Evolutionary conservation across 2,888 invertebrate species (phyloP), one percentile per base, ranked within the genome.

Genomic region (Pheosia tremula): DNA sequence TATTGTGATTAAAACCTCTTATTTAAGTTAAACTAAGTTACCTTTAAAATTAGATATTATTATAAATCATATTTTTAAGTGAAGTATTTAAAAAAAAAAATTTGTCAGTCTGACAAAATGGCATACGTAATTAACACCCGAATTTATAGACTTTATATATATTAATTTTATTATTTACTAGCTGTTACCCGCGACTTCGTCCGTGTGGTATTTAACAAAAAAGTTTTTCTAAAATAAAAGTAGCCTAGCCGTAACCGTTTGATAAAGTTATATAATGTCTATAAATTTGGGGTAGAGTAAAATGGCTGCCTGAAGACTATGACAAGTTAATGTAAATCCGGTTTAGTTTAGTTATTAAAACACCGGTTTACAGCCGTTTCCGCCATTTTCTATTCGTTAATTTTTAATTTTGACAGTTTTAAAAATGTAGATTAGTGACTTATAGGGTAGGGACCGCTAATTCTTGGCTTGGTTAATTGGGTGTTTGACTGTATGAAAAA

Each of bases 21-120:
- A 47, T 47, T 50, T 65, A 68, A 55, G 65, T 72, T 72, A 68
- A 61, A 52, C 61, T 71, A 71, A 67, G 75, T 77, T 77, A 75
- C 77, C 77, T 69, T 64, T 69, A 71, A 36, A 45, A 41, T 61
- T 63, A 57, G 54, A 39, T 24, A n/a, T 59, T 59, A 38, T 53
- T 37, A 9, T 57, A 54, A 61, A 57, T 53, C 61, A 50, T 60
- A n/a, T 57, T 58, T 45, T 38, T 41, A 5, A 10, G 5, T 47
- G 10, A 9, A 9, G 13, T 49, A 10, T 8, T 43, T 43, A 43
- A 8, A 9, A 43, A 43, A 43, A 43, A 9, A 43, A 9, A 24
- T 24, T 24, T 24, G 24, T 24, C 24, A 2, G 24, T 24, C 24
- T 2, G 24, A 24, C 24, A 24, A 24, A 24, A 24, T 24, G 24